A percentile compares a stretch with the other conserved stretches of the same genome.
Evolutionary conservation across 2,797 vertebrate genomes (phyloP).

Genomic region (Choloepus didactylus): DNA sequence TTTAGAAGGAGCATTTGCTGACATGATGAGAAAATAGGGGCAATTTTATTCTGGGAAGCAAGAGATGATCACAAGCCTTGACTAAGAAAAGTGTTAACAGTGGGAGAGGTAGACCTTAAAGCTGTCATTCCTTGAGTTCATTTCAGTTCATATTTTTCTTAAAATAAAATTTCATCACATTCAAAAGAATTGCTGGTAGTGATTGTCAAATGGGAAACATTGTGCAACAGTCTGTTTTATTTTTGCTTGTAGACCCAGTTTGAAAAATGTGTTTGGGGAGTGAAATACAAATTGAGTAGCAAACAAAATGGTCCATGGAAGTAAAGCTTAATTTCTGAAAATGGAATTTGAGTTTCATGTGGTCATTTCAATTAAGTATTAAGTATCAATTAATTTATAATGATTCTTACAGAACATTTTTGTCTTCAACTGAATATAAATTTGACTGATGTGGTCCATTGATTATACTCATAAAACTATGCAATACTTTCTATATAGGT

Average conservation of each 20-base stretch:
- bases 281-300: background rate
- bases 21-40: background rate
- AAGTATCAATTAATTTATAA: slow-evolving; percentile 49
- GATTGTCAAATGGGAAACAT: background rate
- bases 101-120: background rate
- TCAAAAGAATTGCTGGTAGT: background rate
- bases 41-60: background rate
- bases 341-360: slow-evolving; percentile 9
- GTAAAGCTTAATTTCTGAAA: slow-evolving; percentile 14
- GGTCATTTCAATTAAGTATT: slow-evolving; percentile 12
- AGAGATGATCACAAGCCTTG: background rate
- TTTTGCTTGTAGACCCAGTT: background rate
- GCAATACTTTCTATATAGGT: background rate
- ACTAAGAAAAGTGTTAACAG: background rate
- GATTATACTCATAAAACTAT: background rate
- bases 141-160: background rate
- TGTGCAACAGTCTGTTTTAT: background rate
- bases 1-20: background rate
- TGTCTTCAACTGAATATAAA: slow-evolving; percentile 1
- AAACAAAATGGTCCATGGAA: background rate
- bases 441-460: slow-evolving; percentile 22
- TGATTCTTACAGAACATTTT: background rate
- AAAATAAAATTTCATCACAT: background rate
- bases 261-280: background rate
- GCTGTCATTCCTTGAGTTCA: background rate